Base-by-base conservation (phyloP, 1,140 invertebrate species). In the Diorhabda elongata region DNA sequence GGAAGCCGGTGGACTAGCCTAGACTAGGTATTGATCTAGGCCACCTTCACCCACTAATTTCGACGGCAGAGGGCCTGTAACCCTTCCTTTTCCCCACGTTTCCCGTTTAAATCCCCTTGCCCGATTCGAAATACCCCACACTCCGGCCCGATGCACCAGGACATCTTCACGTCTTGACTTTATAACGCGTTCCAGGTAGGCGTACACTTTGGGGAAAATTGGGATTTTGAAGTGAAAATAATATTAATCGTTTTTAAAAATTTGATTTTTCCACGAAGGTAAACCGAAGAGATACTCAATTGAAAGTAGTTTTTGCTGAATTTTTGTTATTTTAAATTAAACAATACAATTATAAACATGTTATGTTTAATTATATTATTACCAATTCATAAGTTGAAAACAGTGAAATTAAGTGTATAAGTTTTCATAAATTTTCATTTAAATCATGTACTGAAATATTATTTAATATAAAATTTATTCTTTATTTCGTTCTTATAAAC, bases 21-120 rank as follows among this genome's bases (percentile, higher is more conserved):
- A 79, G 78, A 79, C 76, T 75, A 72, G 71, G 76, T 79, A 79
- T 79, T 78, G 78, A 79, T 79, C 78, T 79, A 75, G 76, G 76
- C 76, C 73, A 79, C 78, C 78, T 79, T 79, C 76, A 79, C 78
- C 78, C 78, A 79, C 78, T 79, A 79, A 79, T 79, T 79, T 77
- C 73, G 74, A 73, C 73, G 70, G 76, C 74, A 67, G 69, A 67
- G 64, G 64, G 45, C 61, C 45, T 67, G 56, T 56, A 58, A 52
- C 45, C 66, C 65, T 60, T 43, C 26, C 60, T 58, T 42, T 42
- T 26, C 56, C 62, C 52, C 61, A 61, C 7, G 6, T 52, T 52
- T 3, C 47, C n/a, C 47, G 6, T 52, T n/a, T n/a, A n/a, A 3
- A 6, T 8, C 47, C 47, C 47, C 47, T 52, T 52, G 47, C 47